Conservation (phyloP, 2,113 vertebrate genomes). For the Pygoscelis adeliae region DNA sequence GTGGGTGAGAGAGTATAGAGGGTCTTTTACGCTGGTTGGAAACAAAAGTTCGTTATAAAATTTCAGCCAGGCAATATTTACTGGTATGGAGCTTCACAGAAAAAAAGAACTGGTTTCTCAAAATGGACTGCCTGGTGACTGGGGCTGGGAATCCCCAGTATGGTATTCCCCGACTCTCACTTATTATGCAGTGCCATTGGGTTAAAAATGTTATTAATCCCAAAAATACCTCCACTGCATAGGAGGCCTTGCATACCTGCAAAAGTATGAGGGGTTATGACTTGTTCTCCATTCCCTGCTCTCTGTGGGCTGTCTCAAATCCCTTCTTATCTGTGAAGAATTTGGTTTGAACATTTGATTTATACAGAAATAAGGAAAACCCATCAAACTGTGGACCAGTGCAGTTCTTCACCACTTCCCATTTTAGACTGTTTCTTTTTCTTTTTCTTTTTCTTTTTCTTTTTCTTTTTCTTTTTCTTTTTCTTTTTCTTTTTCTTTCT, state of each 20-base stretch:
- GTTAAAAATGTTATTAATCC: constrained; percentile 31
- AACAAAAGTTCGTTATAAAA: neutral
- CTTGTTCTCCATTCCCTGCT: neutral
- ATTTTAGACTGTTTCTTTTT: neutral
- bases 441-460: neutral
- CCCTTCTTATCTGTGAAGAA: neutral
- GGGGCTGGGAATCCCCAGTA: neutral
- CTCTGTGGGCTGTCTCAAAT: neutral
- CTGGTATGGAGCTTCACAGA: neutral
- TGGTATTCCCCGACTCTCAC: neutral
- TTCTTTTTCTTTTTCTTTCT: too few species aligned
- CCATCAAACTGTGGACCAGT: neutral
- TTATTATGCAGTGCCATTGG: constrained; percentile 6
- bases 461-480: too few species aligned
- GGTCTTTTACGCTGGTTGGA: neutral
- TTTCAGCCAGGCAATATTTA: neutral
- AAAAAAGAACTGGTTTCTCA: neutral
- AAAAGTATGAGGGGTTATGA: neutral
- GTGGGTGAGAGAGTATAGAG: neutral
- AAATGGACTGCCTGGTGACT: neutral
- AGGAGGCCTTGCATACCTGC: neutral
- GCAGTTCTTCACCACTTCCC: neutral
- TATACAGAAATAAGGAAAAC: neutral
- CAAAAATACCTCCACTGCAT: neutral
- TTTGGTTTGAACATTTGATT: neutral